These are phyloP conservation scores for Acanthopagrus latus DNA, from an alignment of 2,797 vertebrate genomes.

Conservation along the genomic window DNA sequence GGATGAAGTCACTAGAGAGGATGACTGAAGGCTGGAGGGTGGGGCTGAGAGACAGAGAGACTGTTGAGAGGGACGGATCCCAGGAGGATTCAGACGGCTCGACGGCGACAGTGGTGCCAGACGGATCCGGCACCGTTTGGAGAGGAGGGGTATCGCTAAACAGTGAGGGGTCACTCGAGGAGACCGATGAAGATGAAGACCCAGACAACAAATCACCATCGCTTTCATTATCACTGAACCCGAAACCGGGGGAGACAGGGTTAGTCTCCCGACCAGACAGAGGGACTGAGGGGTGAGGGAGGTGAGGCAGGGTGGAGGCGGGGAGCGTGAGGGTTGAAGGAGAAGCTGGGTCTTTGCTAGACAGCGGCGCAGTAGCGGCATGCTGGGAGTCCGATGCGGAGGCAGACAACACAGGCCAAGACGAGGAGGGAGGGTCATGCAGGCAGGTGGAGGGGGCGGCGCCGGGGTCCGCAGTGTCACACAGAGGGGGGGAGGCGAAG, in stretches of 20 bases:
- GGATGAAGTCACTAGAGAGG: conserved; percentile 84
- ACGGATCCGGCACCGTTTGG: conserved; percentile 77
- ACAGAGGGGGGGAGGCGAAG: conserved; percentile 82
- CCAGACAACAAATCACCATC: conserved; percentile 87
- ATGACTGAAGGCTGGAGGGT: conserved; percentile 85
- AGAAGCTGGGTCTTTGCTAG: conserved; percentile 85
- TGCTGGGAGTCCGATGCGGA: conserved; percentile 79
- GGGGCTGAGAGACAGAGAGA: conserved; percentile 79
- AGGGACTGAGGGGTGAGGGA: conserved; percentile 81
- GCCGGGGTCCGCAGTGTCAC: conserved; percentile 66
- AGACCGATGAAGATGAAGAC: conserved; percentile 75
- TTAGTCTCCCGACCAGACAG: conserved; percentile 84
- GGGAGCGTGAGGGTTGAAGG: conserved; percentile 83
- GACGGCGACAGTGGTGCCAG: conserved; percentile 71
- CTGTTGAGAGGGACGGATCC: conserved; percentile 77
- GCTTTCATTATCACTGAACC: conserved; percentile 80
- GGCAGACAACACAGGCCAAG: conserved; percentile 85
- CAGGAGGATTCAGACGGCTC: conserved; percentile 76
- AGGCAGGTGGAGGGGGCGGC: conserved; percentile 77
- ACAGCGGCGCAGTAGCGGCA: conserved; percentile 75
- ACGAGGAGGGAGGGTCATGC: conserved; percentile 92
- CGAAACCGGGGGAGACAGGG: conserved; percentile 79
- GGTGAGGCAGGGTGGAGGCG: conserved; percentile 84
- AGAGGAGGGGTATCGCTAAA: conserved; percentile 84
- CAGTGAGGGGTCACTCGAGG: conserved; percentile 77